A percentile compares a stretch with the other conserved stretches of the same genome.
phyloP scores from a whole-genome alignment of 1,140 invertebrate species.

The Lepidostoma basale region DNA sequence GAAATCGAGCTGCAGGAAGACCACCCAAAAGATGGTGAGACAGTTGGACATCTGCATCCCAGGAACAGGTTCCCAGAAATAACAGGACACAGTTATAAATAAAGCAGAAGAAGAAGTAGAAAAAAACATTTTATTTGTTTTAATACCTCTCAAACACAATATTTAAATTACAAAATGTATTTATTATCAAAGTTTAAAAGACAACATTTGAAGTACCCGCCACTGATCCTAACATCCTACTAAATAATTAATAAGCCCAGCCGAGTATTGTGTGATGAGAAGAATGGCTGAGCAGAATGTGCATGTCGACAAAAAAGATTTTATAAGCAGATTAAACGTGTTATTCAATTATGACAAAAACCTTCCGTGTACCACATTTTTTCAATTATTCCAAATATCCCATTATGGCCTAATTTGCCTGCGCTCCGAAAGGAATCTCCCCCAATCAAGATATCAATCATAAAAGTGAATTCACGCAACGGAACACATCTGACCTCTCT shows the following conservation, averaged over 20 bases:
- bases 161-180: too few relatives aligned
- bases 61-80: too few relatives aligned
- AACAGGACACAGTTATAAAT: too few relatives aligned
- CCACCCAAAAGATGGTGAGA: too few relatives aligned
- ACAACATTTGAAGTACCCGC: too few relatives aligned
- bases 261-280: background rate
- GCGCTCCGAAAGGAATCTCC: conserved; percentile 1
- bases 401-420: conserved; percentile 17
- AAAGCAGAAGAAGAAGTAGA: too few relatives aligned
- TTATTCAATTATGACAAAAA: conserved; percentile 28
- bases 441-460: conserved; percentile 44
- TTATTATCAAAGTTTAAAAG: too few relatives aligned
- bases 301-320: conserved; percentile 15
- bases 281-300: background rate
- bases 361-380: background rate
- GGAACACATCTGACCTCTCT: conserved; percentile 36
- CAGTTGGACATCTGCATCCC: too few relatives aligned
- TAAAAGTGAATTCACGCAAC: conserved; percentile 42
- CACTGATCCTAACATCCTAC: too few relatives aligned
- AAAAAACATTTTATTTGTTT: too few relatives aligned
- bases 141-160: too few relatives aligned
- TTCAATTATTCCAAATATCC: conserved; percentile 14
- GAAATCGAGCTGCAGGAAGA: too few relatives aligned
- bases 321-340: background rate
- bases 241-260: conserved; percentile 1